Conservation (phyloP, 2,113 vertebrate genomes). For the Stictonetta naevosa region DNA sequence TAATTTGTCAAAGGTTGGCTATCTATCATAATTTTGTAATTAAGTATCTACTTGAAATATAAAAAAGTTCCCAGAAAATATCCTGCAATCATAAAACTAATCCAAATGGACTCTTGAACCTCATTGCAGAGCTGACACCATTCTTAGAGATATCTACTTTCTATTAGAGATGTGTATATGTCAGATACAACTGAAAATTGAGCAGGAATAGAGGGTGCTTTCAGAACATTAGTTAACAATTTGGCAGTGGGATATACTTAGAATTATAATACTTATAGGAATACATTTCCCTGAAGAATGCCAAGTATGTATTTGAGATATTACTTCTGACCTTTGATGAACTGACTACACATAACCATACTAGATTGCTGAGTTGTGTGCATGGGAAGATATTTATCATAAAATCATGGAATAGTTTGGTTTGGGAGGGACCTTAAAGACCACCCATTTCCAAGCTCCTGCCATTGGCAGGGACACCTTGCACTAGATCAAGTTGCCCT, state of each 20-base stretch:
- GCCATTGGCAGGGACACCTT: no score
- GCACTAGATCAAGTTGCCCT: no score
- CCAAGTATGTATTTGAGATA: neutral
- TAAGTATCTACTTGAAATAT: neutral
- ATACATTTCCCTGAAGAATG: neutral
- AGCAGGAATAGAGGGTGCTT: neutral
- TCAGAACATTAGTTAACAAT: neutral
- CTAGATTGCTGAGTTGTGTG: neutral
- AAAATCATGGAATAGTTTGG: no score
- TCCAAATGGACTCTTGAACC: neutral
- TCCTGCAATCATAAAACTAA: neutral
- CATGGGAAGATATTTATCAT: neutral
- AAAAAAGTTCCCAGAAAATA: neutral
- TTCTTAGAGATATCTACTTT: neutral
- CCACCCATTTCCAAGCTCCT: no score
- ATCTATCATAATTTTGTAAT: neutral
- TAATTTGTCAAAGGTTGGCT: neutral
- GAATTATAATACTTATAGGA: neutral
- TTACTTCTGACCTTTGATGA: neutral
- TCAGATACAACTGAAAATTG: neutral
- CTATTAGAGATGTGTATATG: neutral
- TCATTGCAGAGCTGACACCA: neutral
- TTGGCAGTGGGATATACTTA: neutral
- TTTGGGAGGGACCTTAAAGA: no score
- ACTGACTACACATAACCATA: neutral